phyloP scores from a whole-genome alignment of 2,797 vertebrate genomes.

The Tolypeutes matacus region DNA sequence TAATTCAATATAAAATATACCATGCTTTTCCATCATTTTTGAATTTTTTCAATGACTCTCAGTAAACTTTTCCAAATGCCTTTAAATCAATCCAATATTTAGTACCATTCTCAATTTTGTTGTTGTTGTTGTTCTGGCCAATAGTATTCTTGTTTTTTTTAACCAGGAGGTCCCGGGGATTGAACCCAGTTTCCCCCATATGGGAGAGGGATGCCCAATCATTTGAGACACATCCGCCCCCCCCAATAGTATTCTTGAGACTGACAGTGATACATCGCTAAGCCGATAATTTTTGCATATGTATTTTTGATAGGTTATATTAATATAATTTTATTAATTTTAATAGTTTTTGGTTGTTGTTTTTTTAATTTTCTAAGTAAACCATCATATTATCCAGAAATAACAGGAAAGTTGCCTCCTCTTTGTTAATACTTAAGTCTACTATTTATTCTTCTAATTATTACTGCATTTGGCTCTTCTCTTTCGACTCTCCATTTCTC shows the following conservation, averaged over 20 bases:
- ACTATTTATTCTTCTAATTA: not conserved
- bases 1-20: not conserved
- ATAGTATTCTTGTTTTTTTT: too few species aligned
- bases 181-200: too few species aligned
- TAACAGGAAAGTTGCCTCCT: not conserved
- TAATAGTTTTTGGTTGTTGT: not conserved
- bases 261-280: not conserved
- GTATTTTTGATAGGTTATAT: not conserved
- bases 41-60: not conserved
- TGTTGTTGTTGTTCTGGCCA: too few species aligned
- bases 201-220: too few species aligned
- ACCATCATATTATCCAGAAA: not conserved
- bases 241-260: not conserved
- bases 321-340: not conserved
- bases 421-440: not conserved
- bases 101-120: too few species aligned
- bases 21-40: not conserved
- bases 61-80: not conserved
- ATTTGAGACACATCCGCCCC: too few species aligned
- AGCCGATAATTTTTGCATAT: not conserved
- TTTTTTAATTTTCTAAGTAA: not conserved
- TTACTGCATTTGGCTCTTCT: not conserved
- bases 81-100: too few species aligned
- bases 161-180: too few species aligned
- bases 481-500: not conserved